A percentile compares a stretch with the other conserved stretches of the same genome.
These are phyloP conservation scores for Choreutis nemorana DNA, from an alignment of 2,888 invertebrate genomes.

Conservation along the genomic window DNA sequence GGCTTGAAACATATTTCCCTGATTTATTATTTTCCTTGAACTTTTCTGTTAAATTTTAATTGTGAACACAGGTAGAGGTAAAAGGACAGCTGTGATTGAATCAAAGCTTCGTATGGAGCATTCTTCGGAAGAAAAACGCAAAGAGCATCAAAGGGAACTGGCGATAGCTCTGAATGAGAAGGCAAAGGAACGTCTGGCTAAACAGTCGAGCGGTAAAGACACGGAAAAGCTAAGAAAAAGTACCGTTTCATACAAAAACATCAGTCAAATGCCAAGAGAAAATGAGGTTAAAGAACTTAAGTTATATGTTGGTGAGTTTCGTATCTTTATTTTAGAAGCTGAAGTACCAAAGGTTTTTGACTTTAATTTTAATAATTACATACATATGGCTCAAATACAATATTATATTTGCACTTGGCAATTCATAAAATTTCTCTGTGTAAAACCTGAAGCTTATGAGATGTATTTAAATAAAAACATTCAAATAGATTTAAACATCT, in stretches of 20 bases:
- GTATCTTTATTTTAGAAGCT: too few relatives aligned
- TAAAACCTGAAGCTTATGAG: too few relatives aligned
- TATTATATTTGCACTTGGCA: too few relatives aligned
- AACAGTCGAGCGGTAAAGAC: constrained; percentile 85
- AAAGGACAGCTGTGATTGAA: constrained; percentile 90
- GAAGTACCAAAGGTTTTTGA: neutral
- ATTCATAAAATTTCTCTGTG: too few relatives aligned
- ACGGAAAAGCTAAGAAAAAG: constrained; percentile 92
- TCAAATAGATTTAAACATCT: too few relatives aligned
- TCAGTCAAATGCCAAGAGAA: constrained; percentile 92
- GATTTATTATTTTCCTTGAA: too few relatives aligned
- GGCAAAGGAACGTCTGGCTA: constrained; percentile 90
- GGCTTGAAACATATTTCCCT: too few relatives aligned
- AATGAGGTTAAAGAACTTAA: constrained; percentile 92
- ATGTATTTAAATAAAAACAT: too few relatives aligned
- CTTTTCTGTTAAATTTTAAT: too few relatives aligned
- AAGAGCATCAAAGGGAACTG: constrained; percentile 95
- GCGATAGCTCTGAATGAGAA: constrained; percentile 90
- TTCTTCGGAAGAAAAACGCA: constrained; percentile 96
- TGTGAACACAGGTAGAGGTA: constrained; percentile 74
- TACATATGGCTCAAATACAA: too few relatives aligned
- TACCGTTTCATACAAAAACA: constrained; percentile 92
- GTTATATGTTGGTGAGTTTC: constrained; percentile 87
- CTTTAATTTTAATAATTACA: neutral
- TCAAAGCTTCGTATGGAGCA: constrained; percentile 93